Percentiles rank a stretch among this genome's conserved stretches.
Conservation (phyloP, 2,888 invertebrate species). For the Mesorhabditis spiculigera region DNA sequence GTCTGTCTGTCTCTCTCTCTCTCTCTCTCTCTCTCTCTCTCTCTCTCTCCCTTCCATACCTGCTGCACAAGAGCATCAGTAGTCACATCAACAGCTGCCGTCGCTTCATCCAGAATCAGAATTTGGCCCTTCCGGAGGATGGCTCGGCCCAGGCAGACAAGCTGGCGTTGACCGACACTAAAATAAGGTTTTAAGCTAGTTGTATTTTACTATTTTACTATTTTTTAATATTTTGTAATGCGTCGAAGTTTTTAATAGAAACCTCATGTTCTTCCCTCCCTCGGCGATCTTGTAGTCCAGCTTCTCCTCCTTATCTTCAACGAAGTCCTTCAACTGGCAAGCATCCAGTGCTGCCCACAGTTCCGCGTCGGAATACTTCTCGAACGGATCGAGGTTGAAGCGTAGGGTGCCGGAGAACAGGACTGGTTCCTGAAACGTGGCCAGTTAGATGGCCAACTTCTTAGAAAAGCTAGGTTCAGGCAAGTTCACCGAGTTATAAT, state of each 20-base stretch:
- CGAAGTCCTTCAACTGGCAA: constrained; percentile 82
- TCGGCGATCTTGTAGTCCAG: constrained; percentile 79
- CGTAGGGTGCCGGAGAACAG: constrained; percentile 73
- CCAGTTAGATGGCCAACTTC: no score
- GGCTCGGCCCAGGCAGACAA: constrained; percentile 63
- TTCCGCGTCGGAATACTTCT: constrained; percentile 73
- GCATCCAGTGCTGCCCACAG: constrained; percentile 83
- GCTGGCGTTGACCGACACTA: constrained; percentile 64
- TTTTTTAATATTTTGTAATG: no score
- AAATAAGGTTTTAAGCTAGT: no score
- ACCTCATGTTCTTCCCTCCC: constrained; percentile 79
- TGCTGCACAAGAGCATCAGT: background rate
- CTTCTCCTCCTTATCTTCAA: constrained; percentile 71
- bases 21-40: no score
- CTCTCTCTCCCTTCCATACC: background rate
- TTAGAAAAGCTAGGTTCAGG: background rate
- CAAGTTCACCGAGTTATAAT: background rate
- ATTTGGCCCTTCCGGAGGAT: constrained; percentile 59
- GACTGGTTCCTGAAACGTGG: constrained; percentile 41
- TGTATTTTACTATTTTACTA: no score
- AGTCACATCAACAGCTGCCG: constrained; percentile 32
- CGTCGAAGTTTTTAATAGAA: no score
- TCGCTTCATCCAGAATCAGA: constrained; percentile 67
- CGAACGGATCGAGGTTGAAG: constrained; percentile 88
- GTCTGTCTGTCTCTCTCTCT: no score